Evolutionary conservation across 37 sponge, comb jelly and placozoan species (phyloP), one percentile per base, ranked within the genome.

Genomic region (Spongia lamella): DNA sequence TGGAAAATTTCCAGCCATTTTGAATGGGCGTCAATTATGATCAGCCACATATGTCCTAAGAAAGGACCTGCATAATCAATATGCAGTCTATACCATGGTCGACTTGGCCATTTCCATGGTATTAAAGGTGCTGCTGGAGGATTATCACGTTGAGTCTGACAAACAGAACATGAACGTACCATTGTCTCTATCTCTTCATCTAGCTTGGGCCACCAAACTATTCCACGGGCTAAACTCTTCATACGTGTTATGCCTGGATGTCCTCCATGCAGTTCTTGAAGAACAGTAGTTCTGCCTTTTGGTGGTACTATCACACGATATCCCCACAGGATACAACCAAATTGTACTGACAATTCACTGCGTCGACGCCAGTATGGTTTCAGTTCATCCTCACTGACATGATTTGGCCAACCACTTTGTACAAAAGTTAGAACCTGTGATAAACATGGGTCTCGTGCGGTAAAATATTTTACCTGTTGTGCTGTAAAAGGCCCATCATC

Each of bases 241-340:
- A 75, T 75, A 47, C 59, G 3, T n/a, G 29, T 39, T 1, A 5
- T 58, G 36, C 75, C 61, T 39, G n/a, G 75, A 56, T 75, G 74
- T 7, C 33, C 39, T 5, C 36, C 21, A 38, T 73, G 75, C 29
- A 76, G 25, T 3, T 61, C 36, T 1, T 76, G 53, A 61, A 75
- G 7, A 25, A 75, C 55, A 14, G 24, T 24, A 19, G 15, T n/a
- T n/a, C n/a, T n/a, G n/a, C n/a, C n/a, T n/a, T n/a, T n/a, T n/a
- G n/a, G n/a, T n/a, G n/a, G n/a, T n/a, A n/a, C n/a, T n/a, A n/a
- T n/a, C n/a, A n/a, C n/a, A n/a, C n/a, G n/a, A n/a, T n/a, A n/a
- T n/a, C 75, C 75, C 75, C 75, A 75, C 75, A 75, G 22, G 26
- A 75, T n/a, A 75, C 75, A 75, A 35, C 29, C 75, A 30, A 36